phyloP scores from a whole-genome alignment of 1,140 invertebrate species.

The Drosophila bifasciata region DNA sequence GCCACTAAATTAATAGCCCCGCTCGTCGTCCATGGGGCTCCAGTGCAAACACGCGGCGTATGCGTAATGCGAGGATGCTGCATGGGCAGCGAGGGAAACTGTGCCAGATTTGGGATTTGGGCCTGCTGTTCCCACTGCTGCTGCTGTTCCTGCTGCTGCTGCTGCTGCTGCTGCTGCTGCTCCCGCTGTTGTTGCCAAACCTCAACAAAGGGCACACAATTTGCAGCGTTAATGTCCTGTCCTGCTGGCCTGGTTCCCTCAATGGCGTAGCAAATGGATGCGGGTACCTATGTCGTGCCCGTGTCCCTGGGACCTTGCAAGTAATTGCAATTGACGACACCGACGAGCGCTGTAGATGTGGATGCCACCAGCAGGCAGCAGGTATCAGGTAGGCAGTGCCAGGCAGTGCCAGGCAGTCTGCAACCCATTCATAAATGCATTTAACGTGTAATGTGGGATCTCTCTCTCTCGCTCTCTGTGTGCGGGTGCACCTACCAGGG shows the following conservation, averaged over 20 bases:
- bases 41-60: constrained; percentile 43
- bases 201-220: constrained; percentile 78
- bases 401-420: neutral
- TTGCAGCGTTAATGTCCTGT: constrained; percentile 76
- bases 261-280: constrained; percentile 57
- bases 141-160: constrained; percentile 8
- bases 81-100: neutral
- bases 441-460: constrained; percentile 50
- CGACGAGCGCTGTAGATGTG: constrained; percentile 21
- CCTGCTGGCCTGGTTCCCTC: constrained; percentile 37
- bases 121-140: constrained; percentile 1
- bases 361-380: constrained; percentile 40
- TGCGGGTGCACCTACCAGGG: constrained; percentile 5
- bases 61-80: constrained; percentile 63
- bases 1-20: constrained; percentile 76
- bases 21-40: constrained; percentile 9
- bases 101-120: constrained; percentile 31
- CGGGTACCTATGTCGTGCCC: constrained; percentile 50
- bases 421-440: constrained; percentile 71
- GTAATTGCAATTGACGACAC: constrained; percentile 78
- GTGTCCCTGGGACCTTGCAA: constrained; percentile 57
- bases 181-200: constrained; percentile 40
- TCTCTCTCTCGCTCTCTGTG: too few species aligned
- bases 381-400: constrained; percentile 7
- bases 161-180: neutral